These are phyloP conservation scores for Callopanchax toddi DNA, from an alignment of 2,113 vertebrate genomes.

Conservation along the genomic window DNA sequence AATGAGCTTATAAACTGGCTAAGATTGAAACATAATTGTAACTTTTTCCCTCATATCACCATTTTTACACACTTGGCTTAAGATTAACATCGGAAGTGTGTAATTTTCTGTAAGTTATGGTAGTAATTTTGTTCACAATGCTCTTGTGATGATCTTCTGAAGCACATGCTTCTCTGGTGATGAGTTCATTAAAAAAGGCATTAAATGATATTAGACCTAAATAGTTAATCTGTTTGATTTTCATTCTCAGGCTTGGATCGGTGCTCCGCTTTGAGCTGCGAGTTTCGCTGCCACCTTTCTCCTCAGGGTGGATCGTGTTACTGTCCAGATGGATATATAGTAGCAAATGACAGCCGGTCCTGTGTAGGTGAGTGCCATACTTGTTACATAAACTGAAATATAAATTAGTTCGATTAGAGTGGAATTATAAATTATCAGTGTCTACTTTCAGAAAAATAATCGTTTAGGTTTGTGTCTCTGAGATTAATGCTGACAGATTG, in stretches of 20 bases:
- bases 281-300: constrained; percentile 72
- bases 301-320: constrained; percentile 76
- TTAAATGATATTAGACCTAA: no score
- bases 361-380: constrained; percentile 70
- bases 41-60: constrained; percentile 17
- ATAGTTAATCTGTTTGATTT: constrained; percentile 1
- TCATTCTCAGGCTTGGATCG: constrained; percentile 59
- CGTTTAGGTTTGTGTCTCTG: not conserved
- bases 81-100: constrained; percentile 35
- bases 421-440: not conserved
- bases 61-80: constrained; percentile 32
- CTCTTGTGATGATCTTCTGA: not conserved
- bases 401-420: not conserved
- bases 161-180: not conserved
- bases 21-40: not conserved
- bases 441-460: not conserved
- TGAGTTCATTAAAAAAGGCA: no score
- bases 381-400: not conserved
- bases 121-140: not conserved
- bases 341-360: constrained; percentile 79
- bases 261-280: constrained; percentile 77
- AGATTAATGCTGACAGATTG: not conserved
- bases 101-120: constrained; percentile 2
- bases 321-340: constrained; percentile 76
- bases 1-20: constrained; percentile 18